Evolutionary conservation across 2,888 invertebrate genomes (phyloP).

Genomic region (Frankliniella intonsa): DNA sequence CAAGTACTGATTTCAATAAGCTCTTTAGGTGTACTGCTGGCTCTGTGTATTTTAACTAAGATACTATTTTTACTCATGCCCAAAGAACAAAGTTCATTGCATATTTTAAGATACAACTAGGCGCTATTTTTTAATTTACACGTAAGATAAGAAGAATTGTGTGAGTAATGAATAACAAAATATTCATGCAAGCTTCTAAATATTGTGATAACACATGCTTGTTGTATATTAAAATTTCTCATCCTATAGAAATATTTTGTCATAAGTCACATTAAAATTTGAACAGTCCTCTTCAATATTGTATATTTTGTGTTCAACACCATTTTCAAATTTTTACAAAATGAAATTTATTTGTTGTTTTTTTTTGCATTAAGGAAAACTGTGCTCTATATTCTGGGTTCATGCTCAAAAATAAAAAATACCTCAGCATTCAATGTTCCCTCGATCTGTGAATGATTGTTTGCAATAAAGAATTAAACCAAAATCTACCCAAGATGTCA

Average conservation of each 20-base stretch:
- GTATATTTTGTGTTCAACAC: background rate
- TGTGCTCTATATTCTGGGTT: background rate
- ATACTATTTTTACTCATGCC: background rate
- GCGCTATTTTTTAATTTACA: background rate
- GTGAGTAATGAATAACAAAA: background rate
- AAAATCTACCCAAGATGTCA: too few species aligned
- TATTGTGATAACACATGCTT: constrained; percentile 23
- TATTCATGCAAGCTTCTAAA: background rate
- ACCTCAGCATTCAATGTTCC: background rate
- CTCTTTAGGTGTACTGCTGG: background rate
- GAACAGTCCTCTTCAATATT: background rate
- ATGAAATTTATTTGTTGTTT: background rate
- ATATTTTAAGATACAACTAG: background rate
- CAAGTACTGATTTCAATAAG: background rate
- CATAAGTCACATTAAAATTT: background rate
- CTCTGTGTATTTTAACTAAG: background rate
- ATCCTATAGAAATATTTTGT: background rate
- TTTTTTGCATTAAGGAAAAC: background rate
- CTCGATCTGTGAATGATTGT: background rate
- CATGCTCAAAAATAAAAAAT: background rate
- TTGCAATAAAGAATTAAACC: constrained; percentile 8
- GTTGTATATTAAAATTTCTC: background rate
- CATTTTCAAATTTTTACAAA: too few species aligned
- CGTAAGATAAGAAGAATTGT: background rate
- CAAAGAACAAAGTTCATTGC: constrained; percentile 17